phyloP scores from a whole-genome alignment of 2,113 vertebrate species.

The Apteryx owenii region DNA sequence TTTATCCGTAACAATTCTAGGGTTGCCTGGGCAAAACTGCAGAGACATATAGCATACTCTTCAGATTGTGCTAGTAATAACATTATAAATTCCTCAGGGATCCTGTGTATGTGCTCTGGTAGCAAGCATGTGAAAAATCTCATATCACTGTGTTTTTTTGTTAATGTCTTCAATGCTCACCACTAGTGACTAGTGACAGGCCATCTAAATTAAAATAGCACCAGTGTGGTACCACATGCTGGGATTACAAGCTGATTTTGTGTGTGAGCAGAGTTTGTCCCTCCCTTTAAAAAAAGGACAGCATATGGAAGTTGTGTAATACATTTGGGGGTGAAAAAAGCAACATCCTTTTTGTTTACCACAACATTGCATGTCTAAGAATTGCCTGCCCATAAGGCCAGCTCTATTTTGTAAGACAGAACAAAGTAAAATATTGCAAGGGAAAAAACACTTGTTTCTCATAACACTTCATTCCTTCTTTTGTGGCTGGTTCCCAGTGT shows the following conservation, averaged over 20 bases:
- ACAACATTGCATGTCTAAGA: background rate
- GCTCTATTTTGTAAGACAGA: background rate
- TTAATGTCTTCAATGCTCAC: background rate
- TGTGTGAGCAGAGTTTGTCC: background rate
- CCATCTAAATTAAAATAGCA: background rate
- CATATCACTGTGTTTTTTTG: background rate
- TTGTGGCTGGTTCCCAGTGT: background rate
- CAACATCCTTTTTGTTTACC: background rate
- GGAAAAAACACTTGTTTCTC: background rate
- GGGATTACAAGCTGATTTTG: background rate
- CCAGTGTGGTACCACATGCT: background rate
- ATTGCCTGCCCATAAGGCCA: background rate
- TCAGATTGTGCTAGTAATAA: background rate
- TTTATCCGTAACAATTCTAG: background rate
- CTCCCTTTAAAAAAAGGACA: background rate
- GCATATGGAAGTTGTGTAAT: background rate
- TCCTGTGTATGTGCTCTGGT: background rate
- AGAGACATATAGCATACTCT: background rate
- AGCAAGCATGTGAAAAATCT: background rate
- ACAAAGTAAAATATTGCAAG: background rate
- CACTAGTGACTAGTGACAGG: too few species aligned
- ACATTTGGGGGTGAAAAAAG: too few species aligned
- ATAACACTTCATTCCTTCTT: background rate
- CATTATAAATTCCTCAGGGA: background rate
- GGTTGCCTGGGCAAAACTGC: background rate